Percentiles rank a stretch among this genome's conserved stretches.
These are phyloP conservation scores for Bombus cullumanus DNA, from an alignment of 1,140 invertebrate genomes.

Conservation along the genomic window DNA sequence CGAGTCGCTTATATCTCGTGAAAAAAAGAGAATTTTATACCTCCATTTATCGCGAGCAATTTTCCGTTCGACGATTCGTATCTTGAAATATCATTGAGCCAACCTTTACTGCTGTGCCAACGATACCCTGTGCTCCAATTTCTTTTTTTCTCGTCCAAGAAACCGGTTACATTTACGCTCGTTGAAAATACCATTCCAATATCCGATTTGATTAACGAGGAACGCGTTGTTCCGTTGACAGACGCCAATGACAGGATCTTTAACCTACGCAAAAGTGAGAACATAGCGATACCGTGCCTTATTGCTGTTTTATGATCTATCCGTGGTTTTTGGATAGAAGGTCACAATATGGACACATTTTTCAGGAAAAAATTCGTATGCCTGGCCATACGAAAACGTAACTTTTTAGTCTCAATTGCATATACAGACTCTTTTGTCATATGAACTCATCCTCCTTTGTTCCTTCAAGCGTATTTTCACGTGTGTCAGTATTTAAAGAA, in stretches of 20 bases:
- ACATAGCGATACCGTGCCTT: background rate
- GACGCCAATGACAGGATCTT: background rate
- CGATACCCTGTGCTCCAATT: background rate
- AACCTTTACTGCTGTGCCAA: background rate
- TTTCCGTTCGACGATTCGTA: background rate
- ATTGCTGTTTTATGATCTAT: background rate
- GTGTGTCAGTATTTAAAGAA: background rate
- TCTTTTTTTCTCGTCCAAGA: no score
- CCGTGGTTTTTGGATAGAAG: background rate
- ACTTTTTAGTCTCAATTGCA: background rate
- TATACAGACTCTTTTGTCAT: constrained; percentile 1
- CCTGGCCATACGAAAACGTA: background rate
- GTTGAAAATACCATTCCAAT: no score
- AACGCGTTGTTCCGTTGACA: background rate
- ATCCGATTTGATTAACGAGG: background rate
- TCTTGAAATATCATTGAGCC: background rate
- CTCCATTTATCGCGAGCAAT: background rate
- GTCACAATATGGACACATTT: constrained; percentile 10
- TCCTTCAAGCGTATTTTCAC: constrained; percentile 1
- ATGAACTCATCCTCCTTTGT: constrained; percentile 1
- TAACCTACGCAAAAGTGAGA: background rate
- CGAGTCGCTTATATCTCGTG: background rate
- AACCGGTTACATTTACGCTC: background rate
- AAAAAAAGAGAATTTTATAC: background rate
- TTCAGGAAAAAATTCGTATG: background rate